These are phyloP conservation scores for Zosterops hypoxanthus DNA, from an alignment of 2,113 vertebrate species.

Conservation along the genomic window DNA sequence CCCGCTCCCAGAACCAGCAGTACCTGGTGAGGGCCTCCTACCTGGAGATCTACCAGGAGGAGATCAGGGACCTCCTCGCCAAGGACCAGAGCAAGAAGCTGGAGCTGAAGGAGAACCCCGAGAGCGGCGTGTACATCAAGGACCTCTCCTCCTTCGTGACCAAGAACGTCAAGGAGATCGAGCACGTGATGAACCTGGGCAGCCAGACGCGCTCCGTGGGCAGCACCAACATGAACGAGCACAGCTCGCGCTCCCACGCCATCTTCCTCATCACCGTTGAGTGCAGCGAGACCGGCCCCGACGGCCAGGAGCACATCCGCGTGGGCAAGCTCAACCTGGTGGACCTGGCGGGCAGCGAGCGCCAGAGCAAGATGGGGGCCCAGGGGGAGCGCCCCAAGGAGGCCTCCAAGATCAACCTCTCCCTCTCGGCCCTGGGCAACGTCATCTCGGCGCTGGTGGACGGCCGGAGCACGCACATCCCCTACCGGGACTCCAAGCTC, in stretches of 20 bases:
- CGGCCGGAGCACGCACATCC: slow-evolving; percentile 89
- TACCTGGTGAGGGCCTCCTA: slow-evolving; percentile 97
- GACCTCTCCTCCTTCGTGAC: slow-evolving; percentile 94
- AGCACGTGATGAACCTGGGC: slow-evolving; percentile 94
- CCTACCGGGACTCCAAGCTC: slow-evolving; percentile 96
- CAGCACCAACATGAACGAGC: slow-evolving; percentile 94
- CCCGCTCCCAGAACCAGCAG: slow-evolving; percentile 93
- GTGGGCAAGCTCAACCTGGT: slow-evolving; percentile 98
- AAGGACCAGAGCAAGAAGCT: slow-evolving; percentile 91
- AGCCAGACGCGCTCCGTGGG: slow-evolving; percentile 90
- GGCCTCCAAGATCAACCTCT: slow-evolving; percentile 96
- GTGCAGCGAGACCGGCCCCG: slow-evolving; percentile 88
- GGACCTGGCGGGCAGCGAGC: slow-evolving; percentile 93
- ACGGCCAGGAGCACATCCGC: slow-evolving; percentile 92
- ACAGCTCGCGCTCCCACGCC: slow-evolving; percentile 93
- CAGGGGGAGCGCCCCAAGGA: slow-evolving; percentile 89
- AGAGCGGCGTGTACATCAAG: slow-evolving; percentile 91
- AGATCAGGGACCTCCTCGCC: slow-evolving; percentile 91
- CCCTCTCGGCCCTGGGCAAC: slow-evolving; percentile 92
- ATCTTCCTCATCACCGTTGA: slow-evolving; percentile 93
- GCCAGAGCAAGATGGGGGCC: slow-evolving; percentile 87
- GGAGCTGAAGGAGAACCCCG: slow-evolving; percentile 91
- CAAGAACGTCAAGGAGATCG: slow-evolving; percentile 93
- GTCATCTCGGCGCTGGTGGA: slow-evolving; percentile 95
- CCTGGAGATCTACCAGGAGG: slow-evolving; percentile 97